These are phyloP conservation scores for Crematogaster levior DNA, from an alignment of 2,888 invertebrate genomes.

Conservation along the genomic window DNA sequence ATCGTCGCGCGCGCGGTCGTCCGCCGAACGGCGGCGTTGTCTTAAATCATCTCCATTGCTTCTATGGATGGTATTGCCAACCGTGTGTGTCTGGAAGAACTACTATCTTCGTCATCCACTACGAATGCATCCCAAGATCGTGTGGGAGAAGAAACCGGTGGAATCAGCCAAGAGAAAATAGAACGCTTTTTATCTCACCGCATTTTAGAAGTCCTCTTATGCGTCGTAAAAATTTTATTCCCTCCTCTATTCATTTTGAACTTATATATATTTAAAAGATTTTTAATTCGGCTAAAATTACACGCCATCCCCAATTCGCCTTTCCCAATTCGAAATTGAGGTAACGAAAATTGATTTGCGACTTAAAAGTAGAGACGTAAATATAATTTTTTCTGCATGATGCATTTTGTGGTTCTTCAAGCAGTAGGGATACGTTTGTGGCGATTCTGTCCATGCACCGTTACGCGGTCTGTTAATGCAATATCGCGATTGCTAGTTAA, in stretches of 20 bases:
- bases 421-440: background rate
- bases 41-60: conserved; percentile 78
- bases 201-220: conserved; percentile 19
- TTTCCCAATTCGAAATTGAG: background rate
- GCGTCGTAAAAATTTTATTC: background rate
- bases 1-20: conserved; percentile 51
- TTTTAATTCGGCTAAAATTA: background rate
- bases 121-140: conserved; percentile 17
- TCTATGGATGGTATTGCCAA: conserved; percentile 54
- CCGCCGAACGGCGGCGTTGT: conserved; percentile 64
- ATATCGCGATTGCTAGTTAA: conserved; percentile 44
- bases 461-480: conserved; percentile 23
- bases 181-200: conserved; percentile 31
- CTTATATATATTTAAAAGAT: background rate
- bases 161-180: conserved; percentile 25
- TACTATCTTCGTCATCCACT: conserved; percentile 18
- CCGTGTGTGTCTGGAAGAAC: conserved; percentile 38
- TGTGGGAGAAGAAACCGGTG: conserved; percentile 28
- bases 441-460: background rate
- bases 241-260: background rate
- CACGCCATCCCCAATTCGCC: background rate
- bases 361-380: background rate
- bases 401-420: background rate
- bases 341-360: background rate
- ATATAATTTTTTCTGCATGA: background rate